phyloP scores from a whole-genome alignment of 2,888 invertebrate species.

The Drosophila aldrichi region DNA sequence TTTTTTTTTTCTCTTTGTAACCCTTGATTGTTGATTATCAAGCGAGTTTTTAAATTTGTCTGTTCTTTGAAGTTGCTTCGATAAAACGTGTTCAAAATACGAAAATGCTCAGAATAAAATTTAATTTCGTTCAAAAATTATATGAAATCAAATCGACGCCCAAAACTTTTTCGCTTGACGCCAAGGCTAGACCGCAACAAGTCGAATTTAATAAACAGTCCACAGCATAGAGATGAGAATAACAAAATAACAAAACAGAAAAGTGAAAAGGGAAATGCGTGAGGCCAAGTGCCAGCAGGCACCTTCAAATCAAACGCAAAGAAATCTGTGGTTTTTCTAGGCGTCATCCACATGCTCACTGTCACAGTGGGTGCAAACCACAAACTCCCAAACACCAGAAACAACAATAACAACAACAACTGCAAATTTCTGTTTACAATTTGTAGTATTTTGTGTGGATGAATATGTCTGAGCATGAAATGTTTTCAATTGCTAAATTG shows the following conservation, averaged over 20 bases:
- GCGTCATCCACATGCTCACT: conserved; percentile 44
- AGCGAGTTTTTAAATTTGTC: conserved; percentile 19
- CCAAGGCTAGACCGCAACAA: conserved; percentile 56
- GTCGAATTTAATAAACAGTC: conserved; percentile 68
- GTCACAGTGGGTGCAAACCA: conserved; percentile 33
- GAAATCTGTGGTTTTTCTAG: conserved; percentile 52
- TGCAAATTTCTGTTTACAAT: conserved; percentile 51
- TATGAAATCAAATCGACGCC: conserved; percentile 56
- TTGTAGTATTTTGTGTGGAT: conserved; percentile 58
- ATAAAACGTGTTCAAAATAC: conserved; percentile 49
- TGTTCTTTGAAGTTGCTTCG: conserved; percentile 39
- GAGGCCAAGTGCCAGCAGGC: conserved; percentile 49
- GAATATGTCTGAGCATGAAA: conserved; percentile 47
- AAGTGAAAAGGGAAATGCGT: conserved; percentile 15
- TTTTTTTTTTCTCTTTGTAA: not conserved
- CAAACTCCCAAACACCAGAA: conserved; percentile 18
- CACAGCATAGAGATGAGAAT: conserved; percentile 1
- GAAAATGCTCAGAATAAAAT: conserved; percentile 40
- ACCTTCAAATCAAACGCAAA: conserved; percentile 62
- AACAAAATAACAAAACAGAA: conserved; percentile 3
- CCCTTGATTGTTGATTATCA: conserved; percentile 35
- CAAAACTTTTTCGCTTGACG: conserved; percentile 42
- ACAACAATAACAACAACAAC: conserved; percentile 15
- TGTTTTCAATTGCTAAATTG: conserved; percentile 65
- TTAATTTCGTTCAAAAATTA: conserved; percentile 54